Evolutionary conservation across 2,888 invertebrate species (phyloP), one percentile per base, ranked within the genome.

Genomic region (Troides aeacus): DNA sequence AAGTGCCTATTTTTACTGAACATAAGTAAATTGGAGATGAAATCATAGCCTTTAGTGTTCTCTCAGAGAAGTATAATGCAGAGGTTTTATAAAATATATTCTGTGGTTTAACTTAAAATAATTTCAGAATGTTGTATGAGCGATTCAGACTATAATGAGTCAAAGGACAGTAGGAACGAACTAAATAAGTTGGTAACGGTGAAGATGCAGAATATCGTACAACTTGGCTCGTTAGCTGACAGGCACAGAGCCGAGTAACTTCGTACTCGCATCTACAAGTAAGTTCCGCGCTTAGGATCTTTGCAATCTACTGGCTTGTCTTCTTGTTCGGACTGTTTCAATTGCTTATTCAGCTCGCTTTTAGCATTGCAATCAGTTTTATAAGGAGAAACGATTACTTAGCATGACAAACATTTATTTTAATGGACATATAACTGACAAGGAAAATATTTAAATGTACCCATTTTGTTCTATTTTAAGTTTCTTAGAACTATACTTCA

Each of bases 171-270:
- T n/a, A 18, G 6, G 18, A 7, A 53, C 4, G 1, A 53, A 53
- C 53, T 53, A 18, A 53, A 53, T 53, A 53, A 53, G 53, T 53
- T n/a, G 53, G 18, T n/a, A 53, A 23, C 57, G 3, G 21, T 23
- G 57, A 23, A 58, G 23, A 58, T n/a, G 12, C 23, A 23, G 15
- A 58, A 58, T 58, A 66, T 66, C 65, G 69, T 60, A 67, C 72
- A 76, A 78, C 70, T 76, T 75, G 70, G 30, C 75, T 77, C 76
- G 75, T 77, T 77, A 78, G 74, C 64, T 69, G 36, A 67, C 69
- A 73, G 72, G 23, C 57, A 15, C 18, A n/a, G 57, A 23, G 8
- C 15, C 23, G 57, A 15, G 57, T 15, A 60, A 63, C 68, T 64
- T 62, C 57, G 24, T 53, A 36, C 64, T 61, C 39, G 17, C 39